Percentiles rank a stretch among this genome's conserved stretches.
Conservation (phyloP, 2,113 vertebrate species). For the Naja naja region DNA sequence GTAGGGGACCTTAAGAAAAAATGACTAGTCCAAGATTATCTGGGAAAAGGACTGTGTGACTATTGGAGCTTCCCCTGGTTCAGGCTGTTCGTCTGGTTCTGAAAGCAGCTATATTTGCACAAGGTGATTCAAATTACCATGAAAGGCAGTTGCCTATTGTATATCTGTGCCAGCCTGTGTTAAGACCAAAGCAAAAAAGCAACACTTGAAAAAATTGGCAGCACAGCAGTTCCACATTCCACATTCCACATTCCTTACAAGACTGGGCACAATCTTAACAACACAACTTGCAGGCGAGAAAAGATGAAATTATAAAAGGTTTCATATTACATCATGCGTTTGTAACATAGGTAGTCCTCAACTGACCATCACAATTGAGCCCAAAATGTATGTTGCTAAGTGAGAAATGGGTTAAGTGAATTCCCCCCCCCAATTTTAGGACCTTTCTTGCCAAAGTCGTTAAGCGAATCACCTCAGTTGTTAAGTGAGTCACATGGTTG, state of each 20-base stretch:
- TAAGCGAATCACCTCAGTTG: too few species aligned
- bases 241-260: background rate
- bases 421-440: too few species aligned
- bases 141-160: background rate
- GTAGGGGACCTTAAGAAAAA: background rate
- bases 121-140: background rate
- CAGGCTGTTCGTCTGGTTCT: background rate
- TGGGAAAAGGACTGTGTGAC: background rate
- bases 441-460: too few species aligned
- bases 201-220: background rate
- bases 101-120: background rate
- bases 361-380: too few species aligned
- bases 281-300: background rate
- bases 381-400: too few species aligned
- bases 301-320: background rate
- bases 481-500: too few species aligned
- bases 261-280: background rate
- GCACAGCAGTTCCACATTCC: background rate
- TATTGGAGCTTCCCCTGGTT: background rate
- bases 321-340: constrained; percentile 10
- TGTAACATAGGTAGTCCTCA: background rate
- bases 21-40: background rate
- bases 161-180: background rate
- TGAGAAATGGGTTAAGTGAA: too few species aligned
- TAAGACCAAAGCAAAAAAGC: background rate